Percentiles rank a stretch among this genome's conserved stretches.
These are phyloP conservation scores for Ophiodon elongatus DNA, from an alignment of 2,113 vertebrate species.

Conservation along the genomic window DNA sequence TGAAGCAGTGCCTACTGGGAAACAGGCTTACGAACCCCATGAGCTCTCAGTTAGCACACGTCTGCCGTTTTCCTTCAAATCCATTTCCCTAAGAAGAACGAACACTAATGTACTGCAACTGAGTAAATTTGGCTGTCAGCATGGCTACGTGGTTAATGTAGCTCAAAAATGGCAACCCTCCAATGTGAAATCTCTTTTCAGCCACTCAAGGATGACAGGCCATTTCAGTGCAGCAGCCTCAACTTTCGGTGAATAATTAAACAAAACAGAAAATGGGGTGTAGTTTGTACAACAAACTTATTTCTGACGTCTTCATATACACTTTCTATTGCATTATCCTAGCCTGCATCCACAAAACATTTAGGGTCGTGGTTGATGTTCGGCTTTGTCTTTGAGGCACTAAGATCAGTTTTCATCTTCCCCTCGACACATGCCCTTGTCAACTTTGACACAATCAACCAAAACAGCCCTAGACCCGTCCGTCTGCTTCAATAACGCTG, in stretches of 20 bases:
- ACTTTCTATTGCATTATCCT: no score
- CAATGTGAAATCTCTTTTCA: constrained; percentile 77
- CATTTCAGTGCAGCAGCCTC: constrained; percentile 61
- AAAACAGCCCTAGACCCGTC: constrained; percentile 56
- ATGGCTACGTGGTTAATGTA: constrained; percentile 74
- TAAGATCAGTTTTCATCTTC: constrained; percentile 25
- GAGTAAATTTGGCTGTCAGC: constrained; percentile 73
- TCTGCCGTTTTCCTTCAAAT: constrained; percentile 59
- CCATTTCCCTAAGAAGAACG: constrained; percentile 62
- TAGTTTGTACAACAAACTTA: background rate
- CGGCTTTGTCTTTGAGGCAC: constrained; percentile 2
- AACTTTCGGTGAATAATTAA: constrained; percentile 66
- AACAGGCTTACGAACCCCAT: constrained; percentile 55
- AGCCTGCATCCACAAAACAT: background rate
- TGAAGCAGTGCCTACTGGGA: constrained; percentile 42
- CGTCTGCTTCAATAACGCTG: constrained; percentile 57
- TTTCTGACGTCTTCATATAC: background rate
- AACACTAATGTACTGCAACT: constrained; percentile 76
- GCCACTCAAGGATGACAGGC: constrained; percentile 72
- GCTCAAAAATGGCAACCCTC: constrained; percentile 71
- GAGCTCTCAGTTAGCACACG: constrained; percentile 50
- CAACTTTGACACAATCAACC: constrained; percentile 51
- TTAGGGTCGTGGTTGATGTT: background rate
- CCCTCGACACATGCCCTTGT: constrained; percentile 13
- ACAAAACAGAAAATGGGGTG: constrained; percentile 38